Evolutionary conservation across 2,888 invertebrate species (phyloP).

Genomic region (Tetropium fuscum): DNA sequence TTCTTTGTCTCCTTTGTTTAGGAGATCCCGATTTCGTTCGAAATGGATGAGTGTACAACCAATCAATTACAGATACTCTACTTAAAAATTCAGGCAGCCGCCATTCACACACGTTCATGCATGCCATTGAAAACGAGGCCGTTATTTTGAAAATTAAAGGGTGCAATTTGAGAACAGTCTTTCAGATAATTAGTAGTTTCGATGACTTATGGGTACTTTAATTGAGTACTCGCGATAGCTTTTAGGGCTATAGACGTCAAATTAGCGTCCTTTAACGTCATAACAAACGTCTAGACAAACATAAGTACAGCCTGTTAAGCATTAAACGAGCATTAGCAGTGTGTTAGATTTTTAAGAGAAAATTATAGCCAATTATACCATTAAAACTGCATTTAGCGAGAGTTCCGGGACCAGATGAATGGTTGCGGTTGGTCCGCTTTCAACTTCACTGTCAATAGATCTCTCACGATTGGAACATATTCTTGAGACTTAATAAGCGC

Average conservation of each 20-base stretch:
- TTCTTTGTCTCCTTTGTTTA: too few species aligned
- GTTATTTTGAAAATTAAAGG: conserved; percentile 14
- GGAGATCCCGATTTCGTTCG: too few species aligned
- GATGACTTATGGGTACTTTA: conserved; percentile 24
- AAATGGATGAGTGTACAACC: too few species aligned
- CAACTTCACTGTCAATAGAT: conserved; percentile 1
- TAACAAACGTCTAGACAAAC: conserved; percentile 54
- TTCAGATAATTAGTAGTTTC: conserved; percentile 21
- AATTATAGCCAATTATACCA: conserved; percentile 28
- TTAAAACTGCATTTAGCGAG: conserved; percentile 29
- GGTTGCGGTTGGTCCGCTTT: neutral
- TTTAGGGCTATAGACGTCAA: conserved; percentile 54
- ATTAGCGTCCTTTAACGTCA: conserved; percentile 60
- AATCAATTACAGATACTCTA: too few species aligned
- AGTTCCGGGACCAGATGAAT: conserved; percentile 11
- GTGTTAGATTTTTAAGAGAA: conserved; percentile 50
- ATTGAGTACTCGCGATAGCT: conserved; percentile 16
- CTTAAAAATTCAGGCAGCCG: too few species aligned
- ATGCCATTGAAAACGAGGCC: conserved; percentile 8
- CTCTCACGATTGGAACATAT: too few species aligned
- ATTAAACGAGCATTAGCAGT: conserved; percentile 55
- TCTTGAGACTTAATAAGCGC: too few species aligned
- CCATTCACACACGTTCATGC: conserved; percentile 11
- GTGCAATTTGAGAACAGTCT: conserved; percentile 21
- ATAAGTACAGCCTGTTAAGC: conserved; percentile 56